Base-by-base conservation (phyloP, 2,113 vertebrate species). In the Anoura caudifer region DNA sequence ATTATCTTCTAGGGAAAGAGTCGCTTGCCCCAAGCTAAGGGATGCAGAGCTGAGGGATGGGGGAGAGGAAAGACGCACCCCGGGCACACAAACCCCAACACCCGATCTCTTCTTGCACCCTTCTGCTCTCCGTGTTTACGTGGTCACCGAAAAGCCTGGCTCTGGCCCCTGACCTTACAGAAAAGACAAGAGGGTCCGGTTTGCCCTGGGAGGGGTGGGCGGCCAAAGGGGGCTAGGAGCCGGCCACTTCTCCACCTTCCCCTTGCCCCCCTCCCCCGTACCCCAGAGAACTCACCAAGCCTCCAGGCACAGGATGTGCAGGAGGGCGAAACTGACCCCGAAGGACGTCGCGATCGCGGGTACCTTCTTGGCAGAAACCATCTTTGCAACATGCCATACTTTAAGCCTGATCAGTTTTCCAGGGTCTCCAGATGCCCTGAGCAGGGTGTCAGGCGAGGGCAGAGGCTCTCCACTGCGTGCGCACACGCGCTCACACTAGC, bases 331-430 rank as follows among this genome's bases (percentile, higher is more conserved):
- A 96, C 99, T 98, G 96, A 98, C 98, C 98, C 98, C 98, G 98
- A 98, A 98, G 97, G 97, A 97, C 99, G 99, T 99, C 97, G 98
- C 98, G 98, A 98, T 99, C 98, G 98, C 99, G 98, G 98, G 99
- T 98, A 99, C 99, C 99, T 99, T 99, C 98, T 98, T 99, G 99
- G 98, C 99, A 99, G 99, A 99, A 98, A 99, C 98, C 99, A 99
- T 99, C 98, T 99, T 98, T 98, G 98, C 99, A 93, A 94, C 97
- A 99, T 99, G 99, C 99, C 99, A 99, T 99, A 98, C 99, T 99
- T 99, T 96, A 99, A 98, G 97, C 98, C 98, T 98, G 99, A 98
- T 98, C 98, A 98, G 99, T 99, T 98, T 96, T 98, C 98, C 98
- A 98, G 98, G 90, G 98, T 96, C 98, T 97, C 97, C 96, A 94